Conservation (phyloP, 1,140 invertebrate species). For the Piezodorus guildinii region DNA sequence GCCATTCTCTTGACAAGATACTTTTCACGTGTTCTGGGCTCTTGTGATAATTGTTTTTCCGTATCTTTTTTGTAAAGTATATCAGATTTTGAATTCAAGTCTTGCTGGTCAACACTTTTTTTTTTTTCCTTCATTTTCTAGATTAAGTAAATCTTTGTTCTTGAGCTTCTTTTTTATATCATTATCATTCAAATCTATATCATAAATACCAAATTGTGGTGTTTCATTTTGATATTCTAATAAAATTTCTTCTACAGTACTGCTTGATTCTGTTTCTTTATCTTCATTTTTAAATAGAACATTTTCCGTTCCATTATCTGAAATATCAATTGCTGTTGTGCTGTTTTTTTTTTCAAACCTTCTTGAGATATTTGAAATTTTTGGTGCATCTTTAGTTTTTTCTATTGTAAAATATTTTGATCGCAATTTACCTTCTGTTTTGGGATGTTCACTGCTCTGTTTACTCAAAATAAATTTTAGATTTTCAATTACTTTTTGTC, state of each 20-base stretch:
- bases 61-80: background rate
- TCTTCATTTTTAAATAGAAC: background rate
- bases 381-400: background rate
- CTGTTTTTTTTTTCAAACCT: background rate
- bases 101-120: background rate
- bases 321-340: background rate
- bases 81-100: background rate
- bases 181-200: too few relatives aligned
- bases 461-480: constrained; percentile 3
- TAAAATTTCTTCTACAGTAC: too few relatives aligned
- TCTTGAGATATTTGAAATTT: background rate
- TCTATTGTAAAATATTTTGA: background rate
- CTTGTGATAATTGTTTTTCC: background rate
- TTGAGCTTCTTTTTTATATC: too few relatives aligned
- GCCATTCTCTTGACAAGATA: background rate
- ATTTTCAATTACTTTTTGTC: background rate
- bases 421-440: background rate
- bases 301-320: background rate
- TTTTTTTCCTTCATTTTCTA: background rate
- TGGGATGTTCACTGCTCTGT: background rate
- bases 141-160: background rate
- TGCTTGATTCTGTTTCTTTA: background rate
- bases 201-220: too few relatives aligned
- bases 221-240: too few relatives aligned
- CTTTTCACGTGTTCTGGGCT: background rate